These are phyloP conservation scores for Tricholauxania praeusta DNA, from an alignment of 2,888 invertebrate species.

Conservation along the genomic window DNA sequence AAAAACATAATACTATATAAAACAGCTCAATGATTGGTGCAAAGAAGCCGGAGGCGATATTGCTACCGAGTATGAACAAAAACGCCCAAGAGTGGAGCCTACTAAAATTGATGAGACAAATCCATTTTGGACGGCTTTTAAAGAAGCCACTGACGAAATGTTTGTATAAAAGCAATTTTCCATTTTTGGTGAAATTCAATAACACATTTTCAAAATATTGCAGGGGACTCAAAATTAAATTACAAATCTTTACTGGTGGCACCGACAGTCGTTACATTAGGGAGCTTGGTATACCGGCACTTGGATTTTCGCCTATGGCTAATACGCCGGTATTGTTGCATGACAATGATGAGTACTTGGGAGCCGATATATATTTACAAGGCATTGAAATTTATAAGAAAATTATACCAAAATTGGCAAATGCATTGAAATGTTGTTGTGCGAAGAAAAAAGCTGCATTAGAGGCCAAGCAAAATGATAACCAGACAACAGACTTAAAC, in stretches of 20 bases:
- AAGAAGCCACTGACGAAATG: constrained; percentile 72
- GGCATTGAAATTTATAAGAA: constrained; percentile 82
- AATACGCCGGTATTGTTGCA: constrained; percentile 87
- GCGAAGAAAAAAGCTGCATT: too few relatives aligned
- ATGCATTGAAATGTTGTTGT: constrained; percentile 43
- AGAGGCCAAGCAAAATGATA: too few relatives aligned
- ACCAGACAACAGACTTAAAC: too few relatives aligned
- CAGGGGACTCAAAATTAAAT: constrained; percentile 77
- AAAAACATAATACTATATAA: too few relatives aligned
- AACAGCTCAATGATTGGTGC: constrained; percentile 70
- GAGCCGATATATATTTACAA: constrained; percentile 80
- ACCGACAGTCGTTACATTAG: constrained; percentile 91
- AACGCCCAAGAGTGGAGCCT: constrained; percentile 72
- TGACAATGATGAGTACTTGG: constrained; percentile 90
- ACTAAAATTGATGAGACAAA: constrained; percentile 76
- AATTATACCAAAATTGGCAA: constrained; percentile 59
- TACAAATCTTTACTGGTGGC: constrained; percentile 87
- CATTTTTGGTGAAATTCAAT: not conserved
- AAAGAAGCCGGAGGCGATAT: constrained; percentile 81
- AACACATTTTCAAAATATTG: constrained; percentile 39
- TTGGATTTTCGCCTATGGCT: constrained; percentile 94
- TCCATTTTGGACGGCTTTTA: constrained; percentile 81
- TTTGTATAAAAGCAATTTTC: constrained; percentile 59
- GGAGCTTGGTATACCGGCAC: constrained; percentile 80
- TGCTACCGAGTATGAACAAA: constrained; percentile 75